Percentiles rank a stretch among this genome's conserved stretches.
Evolutionary conservation across 1,140 invertebrate species (phyloP).

Genomic region (Calycopis cecrops): DNA sequence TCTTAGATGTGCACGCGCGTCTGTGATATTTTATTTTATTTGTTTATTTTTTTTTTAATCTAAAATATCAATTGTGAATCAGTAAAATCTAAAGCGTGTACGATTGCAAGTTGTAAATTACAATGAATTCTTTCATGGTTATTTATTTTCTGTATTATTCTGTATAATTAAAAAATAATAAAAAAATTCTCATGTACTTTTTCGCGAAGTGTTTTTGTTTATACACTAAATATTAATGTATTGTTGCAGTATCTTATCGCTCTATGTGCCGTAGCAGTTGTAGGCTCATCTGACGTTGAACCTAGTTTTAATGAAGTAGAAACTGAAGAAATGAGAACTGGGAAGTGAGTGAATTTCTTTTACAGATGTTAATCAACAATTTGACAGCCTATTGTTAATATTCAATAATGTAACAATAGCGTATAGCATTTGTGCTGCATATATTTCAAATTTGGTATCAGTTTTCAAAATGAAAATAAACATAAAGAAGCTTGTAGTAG

Average conservation of each 20-base stretch:
- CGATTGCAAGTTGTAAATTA: too few relatives aligned
- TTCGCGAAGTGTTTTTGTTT: background rate
- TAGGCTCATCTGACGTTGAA: constrained; percentile 44
- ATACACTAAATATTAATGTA: constrained; percentile 8
- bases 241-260: constrained; percentile 49
- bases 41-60: too few relatives aligned
- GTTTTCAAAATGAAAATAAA: too few relatives aligned
- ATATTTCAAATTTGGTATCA: too few relatives aligned
- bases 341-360: constrained; percentile 65
- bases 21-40: constrained; percentile 59
- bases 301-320: constrained; percentile 62
- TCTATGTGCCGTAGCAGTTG: constrained; percentile 47
- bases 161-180: too few relatives aligned
- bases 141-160: constrained; percentile 29
- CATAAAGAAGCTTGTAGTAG: too few relatives aligned
- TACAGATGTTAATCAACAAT: constrained; percentile 23
- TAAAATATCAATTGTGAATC: too few relatives aligned
- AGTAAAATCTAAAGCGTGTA: too few relatives aligned
- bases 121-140: constrained; percentile 55
- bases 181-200: too few relatives aligned
- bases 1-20: constrained; percentile 60
- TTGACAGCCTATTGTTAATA: too few relatives aligned
- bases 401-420: too few relatives aligned
- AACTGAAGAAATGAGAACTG: constrained; percentile 60
- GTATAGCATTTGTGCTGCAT: too few relatives aligned